phyloP scores from a whole-genome alignment of 2,113 vertebrate species.

The Malaclemys terrapin region DNA sequence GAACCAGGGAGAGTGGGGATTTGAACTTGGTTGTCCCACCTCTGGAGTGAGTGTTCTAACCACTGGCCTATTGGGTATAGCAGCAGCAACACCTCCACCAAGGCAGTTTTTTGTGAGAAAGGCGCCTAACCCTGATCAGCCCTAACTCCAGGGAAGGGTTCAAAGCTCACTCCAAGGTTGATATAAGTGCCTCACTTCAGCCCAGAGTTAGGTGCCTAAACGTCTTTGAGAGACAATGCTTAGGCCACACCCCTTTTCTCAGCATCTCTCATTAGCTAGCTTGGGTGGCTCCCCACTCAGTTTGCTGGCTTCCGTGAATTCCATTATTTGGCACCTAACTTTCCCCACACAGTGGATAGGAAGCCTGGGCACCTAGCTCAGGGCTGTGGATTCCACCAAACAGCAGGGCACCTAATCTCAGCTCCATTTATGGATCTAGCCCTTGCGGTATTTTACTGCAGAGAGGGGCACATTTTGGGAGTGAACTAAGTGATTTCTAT shows the following conservation, averaged over 20 bases:
- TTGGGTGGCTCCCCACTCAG: neutral
- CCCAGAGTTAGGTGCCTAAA: neutral
- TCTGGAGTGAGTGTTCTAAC: neutral
- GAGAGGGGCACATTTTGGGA: neutral
- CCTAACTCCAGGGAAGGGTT: neutral
- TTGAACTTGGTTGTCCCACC: neutral
- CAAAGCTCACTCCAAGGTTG: neutral
- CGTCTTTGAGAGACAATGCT: neutral
- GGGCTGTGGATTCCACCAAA: neutral
- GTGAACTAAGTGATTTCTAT: constrained; percentile 9
- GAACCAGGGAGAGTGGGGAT: neutral
- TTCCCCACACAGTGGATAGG: neutral
- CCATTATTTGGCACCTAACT: neutral
- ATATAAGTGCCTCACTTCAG: neutral
- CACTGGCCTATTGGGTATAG: neutral
- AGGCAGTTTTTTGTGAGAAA: neutral
- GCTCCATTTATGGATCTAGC: neutral
- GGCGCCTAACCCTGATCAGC: neutral
- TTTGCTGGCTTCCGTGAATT: neutral
- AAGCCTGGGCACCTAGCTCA: neutral
- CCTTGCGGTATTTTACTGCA: constrained; percentile 18
- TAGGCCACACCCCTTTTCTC: neutral
- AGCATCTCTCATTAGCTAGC: neutral
- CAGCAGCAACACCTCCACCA: neutral
- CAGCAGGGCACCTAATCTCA: neutral